Percentiles rank a stretch among this genome's conserved stretches.
Evolutionary conservation across 2,113 vertebrate species (phyloP).

Genomic region (Solea solea): DNA sequence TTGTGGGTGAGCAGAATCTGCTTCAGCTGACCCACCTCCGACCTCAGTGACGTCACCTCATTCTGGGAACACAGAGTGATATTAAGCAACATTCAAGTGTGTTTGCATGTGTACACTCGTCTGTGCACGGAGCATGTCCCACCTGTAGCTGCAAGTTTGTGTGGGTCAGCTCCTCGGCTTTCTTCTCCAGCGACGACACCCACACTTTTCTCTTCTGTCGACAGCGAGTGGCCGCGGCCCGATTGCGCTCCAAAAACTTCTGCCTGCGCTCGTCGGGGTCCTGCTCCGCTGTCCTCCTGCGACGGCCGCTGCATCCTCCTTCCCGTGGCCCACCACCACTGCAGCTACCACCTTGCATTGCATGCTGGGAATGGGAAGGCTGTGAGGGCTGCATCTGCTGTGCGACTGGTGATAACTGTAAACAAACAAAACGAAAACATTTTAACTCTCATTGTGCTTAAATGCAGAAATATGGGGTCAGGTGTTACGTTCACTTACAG

Average conservation of each 20-base stretch:
- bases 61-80: conserved; percentile 80
- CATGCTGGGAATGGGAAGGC: conserved; percentile 86
- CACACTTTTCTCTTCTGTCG: conserved; percentile 99
- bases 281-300: conserved; percentile 90
- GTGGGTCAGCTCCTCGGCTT: conserved; percentile 98
- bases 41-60: conserved; percentile 96
- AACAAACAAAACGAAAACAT: background rate
- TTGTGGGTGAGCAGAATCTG: conserved; percentile 97
- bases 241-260: conserved; percentile 98
- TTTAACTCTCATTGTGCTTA: background rate
- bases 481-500: background rate
- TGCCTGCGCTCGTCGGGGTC: conserved; percentile 94
- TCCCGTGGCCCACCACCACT: conserved; percentile 79
- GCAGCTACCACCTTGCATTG: conserved; percentile 83
- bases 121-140: conserved; percentile 28
- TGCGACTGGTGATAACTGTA: conserved; percentile 71
- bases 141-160: conserved; percentile 99
- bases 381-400: conserved; percentile 73
- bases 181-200: conserved; percentile 99
- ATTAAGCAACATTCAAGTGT: conserved; percentile 12
- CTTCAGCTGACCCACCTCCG: conserved; percentile 97
- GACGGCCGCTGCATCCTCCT: conserved; percentile 83
- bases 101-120: background rate
- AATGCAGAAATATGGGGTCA: background rate
- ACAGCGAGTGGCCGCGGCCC: conserved; percentile 96